Evolutionary conservation across 1,140 invertebrate genomes (phyloP), one percentile per base, ranked within the genome.

Genomic region (Trachelipus rathkii): DNA sequence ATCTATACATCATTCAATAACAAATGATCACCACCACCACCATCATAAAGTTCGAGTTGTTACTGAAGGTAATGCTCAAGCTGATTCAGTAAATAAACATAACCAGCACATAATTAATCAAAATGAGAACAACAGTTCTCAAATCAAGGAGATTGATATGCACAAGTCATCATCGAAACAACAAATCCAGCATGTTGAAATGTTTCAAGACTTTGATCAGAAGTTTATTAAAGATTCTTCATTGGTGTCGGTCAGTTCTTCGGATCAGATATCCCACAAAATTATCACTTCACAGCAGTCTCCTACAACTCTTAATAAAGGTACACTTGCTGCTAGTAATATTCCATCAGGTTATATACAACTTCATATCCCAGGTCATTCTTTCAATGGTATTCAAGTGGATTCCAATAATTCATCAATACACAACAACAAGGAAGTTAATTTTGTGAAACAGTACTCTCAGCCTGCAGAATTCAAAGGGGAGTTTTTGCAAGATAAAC

Each of bases 401-500:
- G 33, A 75, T 67, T 15, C 60, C 67, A 33, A 60, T 33, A 15
- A 46, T 46, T 43, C 60, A 19, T 33, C n/a, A 13, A 2, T 43
- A 2, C n/a, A n/a, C n/a, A 10, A 19, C 44, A 45, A 11, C 2
- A 23, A 68, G 0, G 23, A 75, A 24, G 67, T 44, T 66, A 75
- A 75, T 45, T 67, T 33, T 23, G 43, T 66, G 11, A 60, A 60
- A 60, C 24, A 43, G 66, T 67, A 75, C 19, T 68, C 60, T 44
- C 60, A 67, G 53, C 13, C n/a, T 60, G 53, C 79, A 44, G 67
- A 70, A 60, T 76, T 77, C 21, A 77, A 77, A 44, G 53, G 50
- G 11, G 72, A 75, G 44, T 74, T 72, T 67, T 66, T 76, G 33
- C 75, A 79, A 71, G 72, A 70, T 21, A 72, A 77, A 53, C 60